Percentiles rank a stretch among this genome's conserved stretches.
These are phyloP conservation scores for Lacanobia oleracea DNA, from an alignment of 2,888 invertebrate species.

Conservation along the genomic window DNA sequence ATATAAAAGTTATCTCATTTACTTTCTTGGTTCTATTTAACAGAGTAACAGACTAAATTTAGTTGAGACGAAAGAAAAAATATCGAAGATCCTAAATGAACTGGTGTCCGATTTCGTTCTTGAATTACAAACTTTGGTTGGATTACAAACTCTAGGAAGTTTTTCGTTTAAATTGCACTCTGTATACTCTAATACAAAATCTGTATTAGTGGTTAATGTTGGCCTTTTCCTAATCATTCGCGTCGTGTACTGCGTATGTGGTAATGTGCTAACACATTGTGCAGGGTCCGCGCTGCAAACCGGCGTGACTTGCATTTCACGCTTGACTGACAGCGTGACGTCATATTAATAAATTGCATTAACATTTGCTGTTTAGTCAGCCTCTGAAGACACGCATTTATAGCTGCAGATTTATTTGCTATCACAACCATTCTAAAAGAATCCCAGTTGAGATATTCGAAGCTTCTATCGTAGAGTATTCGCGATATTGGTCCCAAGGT, in stretches of 20 bases:
- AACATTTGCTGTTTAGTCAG: conserved; percentile 54
- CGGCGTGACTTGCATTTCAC: conserved; percentile 61
- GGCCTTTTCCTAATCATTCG: conserved; percentile 17
- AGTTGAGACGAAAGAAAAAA: conserved; percentile 48
- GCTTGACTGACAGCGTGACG: conserved; percentile 57
- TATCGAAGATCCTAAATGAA: conserved; percentile 49
- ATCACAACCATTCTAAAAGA: background rate
- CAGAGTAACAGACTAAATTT: conserved; percentile 38
- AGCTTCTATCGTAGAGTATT: conserved; percentile 11
- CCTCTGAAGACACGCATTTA: background rate
- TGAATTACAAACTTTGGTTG: conserved; percentile 34
- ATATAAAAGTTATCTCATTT: conserved; percentile 41
- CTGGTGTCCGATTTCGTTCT: conserved; percentile 31
- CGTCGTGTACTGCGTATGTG: conserved; percentile 25
- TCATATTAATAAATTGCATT: conserved; percentile 56
- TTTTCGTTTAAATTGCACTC: conserved; percentile 22
- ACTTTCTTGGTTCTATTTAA: conserved; percentile 28
- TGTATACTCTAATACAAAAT: conserved; percentile 11
- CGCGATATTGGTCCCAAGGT: conserved; percentile 42
- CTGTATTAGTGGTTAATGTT: conserved; percentile 5
- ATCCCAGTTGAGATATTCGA: background rate
- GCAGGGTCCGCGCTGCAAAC: conserved; percentile 42
- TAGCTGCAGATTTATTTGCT: conserved; percentile 15
- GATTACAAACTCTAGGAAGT: conserved; percentile 29
- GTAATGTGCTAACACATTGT: conserved; percentile 39